Base-by-base conservation (phyloP, 2,113 vertebrate species). In the Orientallactaga bullata region DNA sequence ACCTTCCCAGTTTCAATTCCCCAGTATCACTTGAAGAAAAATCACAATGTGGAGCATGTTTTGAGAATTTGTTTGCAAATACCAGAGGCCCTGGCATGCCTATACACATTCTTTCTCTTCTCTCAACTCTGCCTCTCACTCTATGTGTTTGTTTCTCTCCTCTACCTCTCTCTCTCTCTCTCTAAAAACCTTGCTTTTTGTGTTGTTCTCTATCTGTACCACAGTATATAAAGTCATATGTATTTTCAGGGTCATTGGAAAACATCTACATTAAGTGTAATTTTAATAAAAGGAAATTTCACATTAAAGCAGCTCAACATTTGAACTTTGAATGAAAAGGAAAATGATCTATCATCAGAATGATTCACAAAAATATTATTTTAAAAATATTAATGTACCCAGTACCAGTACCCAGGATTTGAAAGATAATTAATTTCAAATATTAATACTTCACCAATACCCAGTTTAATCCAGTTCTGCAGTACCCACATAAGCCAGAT, bases 391-490 rank as follows among this genome's bases (percentile, higher is more conserved):
- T 12, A 51, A 51, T 51, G 51, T 51, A 12, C n/a, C n/a, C n/a
- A n/a, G n/a, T n/a, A n/a, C n/a, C n/a, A n/a, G n/a, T n/a, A n/a
- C n/a, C n/a, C n/a, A n/a, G n/a, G n/a, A n/a, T n/a, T 60, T 60
- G 97, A 73, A 88, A 51, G 94, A 92, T 96, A 97, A 96, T 96
- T 73, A 69, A 84, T 96, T 98, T 97, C 80, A 97, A 93, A 42
- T 96, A 92, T 88, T 97, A 71, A 90, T 93, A 61, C 24, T 20
- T 95, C 66, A 39, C 7, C 11, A 81, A 68, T 77, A 94, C 35
- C 68, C 73, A 95, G 69, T 82, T 97, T 93, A 96, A 94, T 71
- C 12, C 51, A 51, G 51, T 51, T 51, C 51, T 51, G 7, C 51
- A 51, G 12, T 51, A 51, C 51, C 7, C 51, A 51, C 51, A 51